Evolutionary conservation across 2,888 invertebrate species (phyloP).

Genomic region (Aphodius granarius): DNA sequence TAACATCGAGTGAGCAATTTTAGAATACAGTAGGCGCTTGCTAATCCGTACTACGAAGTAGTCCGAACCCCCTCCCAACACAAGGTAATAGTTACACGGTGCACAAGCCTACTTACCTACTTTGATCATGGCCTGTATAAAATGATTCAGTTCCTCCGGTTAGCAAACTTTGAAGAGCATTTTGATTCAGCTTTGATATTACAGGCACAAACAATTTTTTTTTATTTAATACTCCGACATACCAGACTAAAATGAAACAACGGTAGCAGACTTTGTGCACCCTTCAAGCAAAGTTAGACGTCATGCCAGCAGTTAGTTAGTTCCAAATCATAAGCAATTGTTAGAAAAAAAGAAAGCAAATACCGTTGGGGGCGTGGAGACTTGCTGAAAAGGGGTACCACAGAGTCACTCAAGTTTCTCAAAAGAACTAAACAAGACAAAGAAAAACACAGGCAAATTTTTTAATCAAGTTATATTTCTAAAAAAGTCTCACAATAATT

Average conservation of each 20-base stretch:
- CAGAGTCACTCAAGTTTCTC: constrained; percentile 38
- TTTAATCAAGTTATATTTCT: constrained; percentile 53
- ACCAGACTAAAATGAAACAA: constrained; percentile 1
- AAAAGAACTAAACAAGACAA: constrained; percentile 31
- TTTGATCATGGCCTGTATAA: too few species aligned
- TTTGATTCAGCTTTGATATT: too few species aligned
- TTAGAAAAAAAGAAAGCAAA: constrained; percentile 10
- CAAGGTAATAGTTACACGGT: too few species aligned
- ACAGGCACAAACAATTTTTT: too few species aligned
- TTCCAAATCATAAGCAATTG: not conserved
- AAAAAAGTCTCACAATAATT: constrained; percentile 54
- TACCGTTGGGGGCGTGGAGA: constrained; percentile 2
- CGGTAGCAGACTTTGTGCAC: constrained; percentile 34
- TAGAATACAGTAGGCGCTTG: too few species aligned
- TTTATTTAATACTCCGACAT: not conserved
- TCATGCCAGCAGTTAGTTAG: constrained; percentile 36
- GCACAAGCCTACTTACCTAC: too few species aligned
- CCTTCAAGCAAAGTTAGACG: constrained; percentile 44
- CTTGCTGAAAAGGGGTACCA: constrained; percentile 51
- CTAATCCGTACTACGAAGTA: too few species aligned
- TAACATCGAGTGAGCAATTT: too few species aligned
- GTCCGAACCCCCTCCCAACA: too few species aligned
- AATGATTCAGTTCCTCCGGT: too few species aligned
- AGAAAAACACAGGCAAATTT: constrained; percentile 39
- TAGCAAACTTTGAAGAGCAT: too few species aligned